These are phyloP conservation scores for Drosophila parabipectinata DNA, from an alignment of 1,140 invertebrate species.

Conservation along the genomic window DNA sequence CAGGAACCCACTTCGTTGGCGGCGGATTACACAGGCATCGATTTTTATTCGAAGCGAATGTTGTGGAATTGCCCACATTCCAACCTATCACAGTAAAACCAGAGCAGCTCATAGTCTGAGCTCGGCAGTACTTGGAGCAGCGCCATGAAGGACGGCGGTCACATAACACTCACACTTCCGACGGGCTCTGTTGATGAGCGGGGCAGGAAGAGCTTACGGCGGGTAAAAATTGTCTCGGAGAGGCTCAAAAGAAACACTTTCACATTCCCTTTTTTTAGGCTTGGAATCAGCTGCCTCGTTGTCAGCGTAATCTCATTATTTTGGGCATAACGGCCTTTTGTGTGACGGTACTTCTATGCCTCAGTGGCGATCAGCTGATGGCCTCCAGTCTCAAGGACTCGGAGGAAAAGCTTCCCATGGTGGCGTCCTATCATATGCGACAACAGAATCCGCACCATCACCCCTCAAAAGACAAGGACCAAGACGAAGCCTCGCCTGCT, in stretches of 20 bases:
- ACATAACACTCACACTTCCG: slow-evolving; percentile 70
- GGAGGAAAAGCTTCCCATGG: slow-evolving; percentile 22
- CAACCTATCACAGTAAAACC: slow-evolving; percentile 15
- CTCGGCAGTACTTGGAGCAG: neutral
- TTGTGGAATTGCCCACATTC: slow-evolving; percentile 31
- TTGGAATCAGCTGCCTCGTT: slow-evolving; percentile 93
- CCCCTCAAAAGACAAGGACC: slow-evolving; percentile 34
- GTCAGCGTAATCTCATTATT: slow-evolving; percentile 90
- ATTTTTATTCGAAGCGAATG: slow-evolving; percentile 50
- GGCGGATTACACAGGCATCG: slow-evolving; percentile 29
- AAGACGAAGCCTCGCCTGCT: slow-evolving; percentile 4
- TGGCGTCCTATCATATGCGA: slow-evolving; percentile 47
- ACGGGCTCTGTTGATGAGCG: slow-evolving; percentile 49
- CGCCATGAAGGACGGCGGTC: slow-evolving; percentile 68
- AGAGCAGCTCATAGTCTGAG: neutral
- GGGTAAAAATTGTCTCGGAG: slow-evolving; percentile 52
- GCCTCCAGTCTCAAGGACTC: slow-evolving; percentile 38
- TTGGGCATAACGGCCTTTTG: slow-evolving; percentile 84
- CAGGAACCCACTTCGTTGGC: neutral
- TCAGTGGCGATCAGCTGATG: slow-evolving; percentile 68
- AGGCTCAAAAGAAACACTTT: neutral
- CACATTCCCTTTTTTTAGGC: slow-evolving; percentile 85
- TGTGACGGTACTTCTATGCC: slow-evolving; percentile 62
- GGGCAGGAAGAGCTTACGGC: slow-evolving; percentile 66
- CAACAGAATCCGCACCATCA: slow-evolving; percentile 55